These are phyloP conservation scores for Alauda arvensis DNA, from an alignment of 2,797 vertebrate species.

Conservation along the genomic window DNA sequence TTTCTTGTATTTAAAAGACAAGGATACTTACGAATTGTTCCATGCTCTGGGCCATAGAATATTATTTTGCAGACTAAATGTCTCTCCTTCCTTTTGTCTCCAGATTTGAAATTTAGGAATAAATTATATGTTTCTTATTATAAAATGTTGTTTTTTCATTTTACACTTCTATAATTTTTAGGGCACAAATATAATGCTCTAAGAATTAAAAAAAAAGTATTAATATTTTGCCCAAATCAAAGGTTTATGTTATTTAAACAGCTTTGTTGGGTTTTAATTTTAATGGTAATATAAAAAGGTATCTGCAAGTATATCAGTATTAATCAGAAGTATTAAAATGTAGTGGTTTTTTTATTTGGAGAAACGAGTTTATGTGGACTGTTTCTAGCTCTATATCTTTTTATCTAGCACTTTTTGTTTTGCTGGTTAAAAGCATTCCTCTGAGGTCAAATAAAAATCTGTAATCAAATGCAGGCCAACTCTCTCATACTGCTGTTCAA, in stretches of 20 bases:
- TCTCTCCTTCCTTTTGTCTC: neutral
- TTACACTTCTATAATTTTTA: neutral
- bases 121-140: neutral
- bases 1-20: neutral
- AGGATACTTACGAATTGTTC: fast-evolving
- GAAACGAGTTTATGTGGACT: neutral
- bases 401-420: neutral
- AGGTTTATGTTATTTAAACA: neutral
- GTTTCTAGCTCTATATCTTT: neutral
- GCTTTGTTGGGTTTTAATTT: neutral
- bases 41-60: neutral
- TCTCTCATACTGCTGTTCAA: slow-evolving; percentile 44
- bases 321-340: neutral
- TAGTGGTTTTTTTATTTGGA: neutral
- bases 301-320: neutral
- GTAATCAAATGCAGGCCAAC: slow-evolving; percentile 50
- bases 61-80: neutral
- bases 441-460: slow-evolving; percentile 37
- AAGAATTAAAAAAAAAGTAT: neutral
- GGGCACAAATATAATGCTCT: neutral
- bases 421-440: slow-evolving; percentile 15
- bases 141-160: neutral
- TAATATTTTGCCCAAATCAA: neutral
- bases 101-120: neutral
- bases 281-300: neutral